Evolutionary conservation across 2,888 invertebrate species (phyloP).

Genomic region (Aspidapion aeneum): DNA sequence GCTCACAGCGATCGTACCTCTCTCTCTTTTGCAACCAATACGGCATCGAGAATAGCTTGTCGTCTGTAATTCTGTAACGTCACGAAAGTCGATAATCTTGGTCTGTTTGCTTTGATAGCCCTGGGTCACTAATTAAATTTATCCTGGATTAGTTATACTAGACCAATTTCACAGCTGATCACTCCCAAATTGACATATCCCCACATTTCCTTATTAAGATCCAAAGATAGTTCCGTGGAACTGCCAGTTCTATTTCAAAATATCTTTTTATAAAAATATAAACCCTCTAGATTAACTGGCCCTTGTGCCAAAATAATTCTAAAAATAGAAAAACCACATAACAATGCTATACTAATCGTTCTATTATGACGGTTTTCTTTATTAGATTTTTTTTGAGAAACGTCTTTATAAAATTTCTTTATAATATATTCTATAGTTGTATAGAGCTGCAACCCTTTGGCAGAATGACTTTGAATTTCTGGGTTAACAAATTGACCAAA

Average conservation of each 20-base stretch:
- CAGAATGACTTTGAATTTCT: not conserved
- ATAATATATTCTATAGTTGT: not conserved
- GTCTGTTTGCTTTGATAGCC: too few relatives aligned
- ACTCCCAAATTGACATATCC: not conserved
- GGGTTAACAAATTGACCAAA: not conserved
- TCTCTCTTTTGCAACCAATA: too few relatives aligned
- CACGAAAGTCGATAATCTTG: too few relatives aligned
- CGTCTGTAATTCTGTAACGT: too few relatives aligned
- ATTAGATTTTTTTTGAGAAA: not conserved
- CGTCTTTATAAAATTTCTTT: not conserved
- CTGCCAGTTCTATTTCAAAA: not conserved
- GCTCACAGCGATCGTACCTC: too few relatives aligned
- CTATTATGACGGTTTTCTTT: slow-evolving; percentile 20
- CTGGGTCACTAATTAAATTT: too few relatives aligned
- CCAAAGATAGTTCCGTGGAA: not conserved
- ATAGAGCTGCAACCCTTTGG: not conserved
- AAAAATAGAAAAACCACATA: slow-evolving; percentile 22
- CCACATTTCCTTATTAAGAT: not conserved
- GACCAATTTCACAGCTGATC: not conserved
- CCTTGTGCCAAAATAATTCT: slow-evolving; percentile 7
- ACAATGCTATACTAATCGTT: slow-evolving; percentile 32
- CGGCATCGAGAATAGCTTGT: too few relatives aligned
- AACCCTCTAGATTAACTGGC: not conserved
- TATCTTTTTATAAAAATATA: not conserved
- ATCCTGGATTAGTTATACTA: not conserved